Evolutionary conservation across 2,888 invertebrate genomes (phyloP), one percentile per base, ranked within the genome.

Genomic region (Torymus texanus): DNA sequence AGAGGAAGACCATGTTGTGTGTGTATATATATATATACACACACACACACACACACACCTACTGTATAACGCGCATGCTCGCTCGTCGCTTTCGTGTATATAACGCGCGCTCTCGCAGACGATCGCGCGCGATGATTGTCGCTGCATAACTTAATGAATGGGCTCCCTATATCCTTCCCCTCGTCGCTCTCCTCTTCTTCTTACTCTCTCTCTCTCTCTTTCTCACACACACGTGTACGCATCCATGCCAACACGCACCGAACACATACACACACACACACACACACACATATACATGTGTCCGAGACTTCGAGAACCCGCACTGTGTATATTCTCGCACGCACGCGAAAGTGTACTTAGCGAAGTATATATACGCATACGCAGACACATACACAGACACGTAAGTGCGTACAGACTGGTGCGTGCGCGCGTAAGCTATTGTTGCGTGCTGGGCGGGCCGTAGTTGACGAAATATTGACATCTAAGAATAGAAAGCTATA

Each of bases 401-500:
- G 29, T 14, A n/a, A 18, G 62, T 24, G 41, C 73, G 66, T 41
- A 41, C 41, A 8, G 41, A 41, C 41, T 41, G 41, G 41, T 41
- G 8, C 41, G 41, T 41, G 41, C 41, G 41, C 41, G 8, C 41
- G 21, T 21, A 41, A 8, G 41, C 74, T 85, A 87, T 87, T 87
- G 87, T 88, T 86, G 85, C 82, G 81, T 83, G 84, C 83, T 83
- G 85, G 85, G 85, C 85, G 84, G 85, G 85, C 84, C 85, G 84
- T 86, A 87, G 88, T 88, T 88, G 88, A 88, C 88, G 88, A 89
- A 88, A 89, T 89, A 88, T 89, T 89, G 88, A 88, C 88, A 88
- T 88, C 87, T 87, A 87, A 88, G 88, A 88, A 88, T 88, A 88
- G 87, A 88, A 88, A 87, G 86, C 84, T 84, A 55, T 61, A 84